Evolutionary conservation across 1,140 invertebrate species (phyloP), one percentile per base, ranked within the genome.

Genomic region (Polypedilum vanderplanki): DNA sequence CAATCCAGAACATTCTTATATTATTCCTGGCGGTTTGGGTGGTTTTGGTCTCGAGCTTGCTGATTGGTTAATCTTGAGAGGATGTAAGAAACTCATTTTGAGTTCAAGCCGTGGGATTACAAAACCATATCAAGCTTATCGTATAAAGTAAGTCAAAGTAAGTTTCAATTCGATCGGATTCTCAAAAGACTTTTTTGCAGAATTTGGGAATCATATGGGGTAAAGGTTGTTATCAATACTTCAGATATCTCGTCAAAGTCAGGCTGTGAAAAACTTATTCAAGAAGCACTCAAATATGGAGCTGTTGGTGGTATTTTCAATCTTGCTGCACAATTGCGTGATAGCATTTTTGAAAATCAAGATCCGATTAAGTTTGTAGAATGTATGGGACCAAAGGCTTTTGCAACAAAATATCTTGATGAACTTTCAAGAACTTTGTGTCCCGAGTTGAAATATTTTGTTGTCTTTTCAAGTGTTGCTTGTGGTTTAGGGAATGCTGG

Each of bases 31-130:
- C 57, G 95, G 95, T 76, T 84, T 97, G 0, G 95, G 94, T 41
- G 94, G 94, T 1, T 95, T 98, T 81, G 95, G 95, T 46, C 84
- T 98, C 15, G 95, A 98, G 81, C 80, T 98, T 67, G 88, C 89
- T 3, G 90, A 95, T 79, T 97, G 95, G 94, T 84, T 97, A 75
- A 86, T 93, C 15, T 80, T 91, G 33, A 85, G 93, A 79, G 95
- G 94, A 1, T 93, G 90, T 7, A 88, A 84, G 76, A 91, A 90
- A 78, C 77, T 98, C 0, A 84, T 97, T 1, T 83, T 98, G 0
- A 93, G 90, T 0, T 95, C 93, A 1, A 86, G 94, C 77, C 87
- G 86, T 75, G 93, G 94, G 18, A 82, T 95, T 10, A 85, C 81
- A 73, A 93, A 89, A 77, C 93, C 93, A 9, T 97, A 95, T 81